These are phyloP conservation scores for Takifugu flavidus DNA, from an alignment of 2,113 vertebrate genomes.

Conservation along the genomic window DNA sequence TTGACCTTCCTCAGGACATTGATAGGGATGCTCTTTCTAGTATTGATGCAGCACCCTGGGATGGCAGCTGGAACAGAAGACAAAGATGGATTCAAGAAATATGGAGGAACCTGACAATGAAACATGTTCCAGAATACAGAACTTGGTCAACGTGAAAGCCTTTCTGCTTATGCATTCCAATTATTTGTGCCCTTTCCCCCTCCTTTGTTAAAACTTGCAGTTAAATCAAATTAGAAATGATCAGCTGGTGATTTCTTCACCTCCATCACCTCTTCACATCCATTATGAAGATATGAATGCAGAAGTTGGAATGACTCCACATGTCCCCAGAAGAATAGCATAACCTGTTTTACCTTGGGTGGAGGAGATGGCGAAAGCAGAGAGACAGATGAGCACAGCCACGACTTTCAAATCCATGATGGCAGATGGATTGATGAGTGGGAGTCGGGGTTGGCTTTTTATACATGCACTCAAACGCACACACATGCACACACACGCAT, in stretches of 20 bases:
- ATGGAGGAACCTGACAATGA: not conserved
- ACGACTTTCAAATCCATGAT: constrained; percentile 64
- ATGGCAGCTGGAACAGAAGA: constrained; percentile 40
- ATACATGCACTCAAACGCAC: constrained; percentile 8
- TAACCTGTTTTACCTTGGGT: constrained; percentile 63
- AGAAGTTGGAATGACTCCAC: too few species aligned
- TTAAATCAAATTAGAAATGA: too few species aligned
- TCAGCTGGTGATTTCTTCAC: too few species aligned
- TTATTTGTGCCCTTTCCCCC: too few species aligned
- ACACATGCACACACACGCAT: not conserved
- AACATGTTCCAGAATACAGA: not conserved
- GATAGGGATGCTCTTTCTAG: fast-evolving
- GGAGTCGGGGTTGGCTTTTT: constrained; percentile 16
- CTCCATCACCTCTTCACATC: too few species aligned
- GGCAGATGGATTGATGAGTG: constrained; percentile 8
- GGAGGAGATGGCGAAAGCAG: constrained; percentile 32
- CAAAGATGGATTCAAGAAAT: not conserved
- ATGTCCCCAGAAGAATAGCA: too few species aligned
- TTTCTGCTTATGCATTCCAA: too few species aligned
- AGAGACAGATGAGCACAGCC: constrained; percentile 42
- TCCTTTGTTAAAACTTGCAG: too few species aligned
- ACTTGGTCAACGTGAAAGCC: not conserved
- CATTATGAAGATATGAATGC: too few species aligned
- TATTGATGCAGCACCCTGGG: constrained; percentile 57
- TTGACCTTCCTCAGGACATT: fast-evolving